These are phyloP conservation scores for Sinocyclocheilus rhinocerous DNA, from an alignment of 2,113 vertebrate genomes.

Conservation along the genomic window DNA sequence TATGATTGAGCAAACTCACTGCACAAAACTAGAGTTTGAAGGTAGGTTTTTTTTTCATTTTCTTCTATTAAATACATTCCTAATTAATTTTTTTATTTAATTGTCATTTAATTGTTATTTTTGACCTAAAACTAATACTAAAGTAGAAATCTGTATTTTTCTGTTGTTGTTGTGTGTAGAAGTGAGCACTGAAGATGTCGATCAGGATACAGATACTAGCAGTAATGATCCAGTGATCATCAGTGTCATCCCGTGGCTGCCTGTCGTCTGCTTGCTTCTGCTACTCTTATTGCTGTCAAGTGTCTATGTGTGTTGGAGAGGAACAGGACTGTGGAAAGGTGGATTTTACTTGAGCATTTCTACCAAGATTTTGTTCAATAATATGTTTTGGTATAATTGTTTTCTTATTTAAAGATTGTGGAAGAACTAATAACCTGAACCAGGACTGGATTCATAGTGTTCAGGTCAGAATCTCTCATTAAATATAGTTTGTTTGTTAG, in stretches of 20 bases:
- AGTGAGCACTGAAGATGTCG: not conserved
- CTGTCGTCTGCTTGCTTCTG: not conserved
- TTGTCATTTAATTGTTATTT: not conserved
- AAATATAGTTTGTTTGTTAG: too few species aligned
- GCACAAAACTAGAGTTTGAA: not conserved
- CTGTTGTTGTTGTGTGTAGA: not conserved
- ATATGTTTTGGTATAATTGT: too few species aligned
- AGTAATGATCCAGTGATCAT: not conserved
- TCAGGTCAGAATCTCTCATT: conserved; percentile 1
- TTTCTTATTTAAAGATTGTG: not conserved
- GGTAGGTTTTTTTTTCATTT: not conserved
- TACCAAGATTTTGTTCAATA: too few species aligned
- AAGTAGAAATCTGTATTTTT: not conserved
- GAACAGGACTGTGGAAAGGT: not conserved
- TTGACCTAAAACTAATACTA: not conserved
- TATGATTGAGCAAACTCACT: not conserved
- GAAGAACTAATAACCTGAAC: not conserved
- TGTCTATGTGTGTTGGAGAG: conserved; percentile 6
- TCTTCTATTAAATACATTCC: not conserved
- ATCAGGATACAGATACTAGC: not conserved
- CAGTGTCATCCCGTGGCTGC: not conserved
- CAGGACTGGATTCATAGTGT: not conserved
- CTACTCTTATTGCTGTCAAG: not conserved
- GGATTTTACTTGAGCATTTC: too few species aligned
- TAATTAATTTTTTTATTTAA: too few species aligned